Evolutionary conservation across 2,797 vertebrate species (phyloP), one percentile per base, ranked within the genome.

Genomic region (Sebastiscus albofasciatus): DNA sequence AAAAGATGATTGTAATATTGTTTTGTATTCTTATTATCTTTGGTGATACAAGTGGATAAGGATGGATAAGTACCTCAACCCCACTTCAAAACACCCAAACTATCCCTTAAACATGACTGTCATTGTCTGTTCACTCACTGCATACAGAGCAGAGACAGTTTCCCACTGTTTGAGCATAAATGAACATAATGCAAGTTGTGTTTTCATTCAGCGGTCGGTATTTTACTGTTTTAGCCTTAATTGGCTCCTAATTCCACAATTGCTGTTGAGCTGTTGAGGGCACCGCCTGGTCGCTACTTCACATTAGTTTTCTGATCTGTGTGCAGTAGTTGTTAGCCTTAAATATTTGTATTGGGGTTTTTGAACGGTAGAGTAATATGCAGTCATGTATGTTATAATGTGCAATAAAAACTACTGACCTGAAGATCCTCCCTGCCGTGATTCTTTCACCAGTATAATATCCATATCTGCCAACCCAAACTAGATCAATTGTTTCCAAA

Each of bases 401-500:
- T 72, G 56, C 26, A 62, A 55, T 68, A 26, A 74, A 79, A 55
- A 55, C 64, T 8, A 34, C 12, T 39, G 5, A 49, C 20, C 7
- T 12, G 16, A 49, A 3, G 24, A 59, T 67, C 69, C 1, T 52
- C 6, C 60, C 22, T 56, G 64, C 24, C 5, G 31, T 54, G 5
- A 67, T 39, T 61, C 69, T 72, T 36, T 72, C 18, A 52, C n/a
- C 10, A 8, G 18, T 59, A 64, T 49, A 8, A 42, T 42, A 33
- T 36, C 36, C 36, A 59, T 10, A 60, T 79, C 39, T 39, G 18
- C 13, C 1, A 3, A 46, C 49, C 27, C 18, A 27, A 18, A 52
- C 52, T 31, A 20, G 20, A 39, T 61, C 8, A 0, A 55, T 56
- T 33, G 46, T 52, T 6, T 56, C 27, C 2, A 54, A 55, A 11